Base-by-base conservation (phyloP, 1,140 invertebrate species). In the Cephus cinctus region DNA sequence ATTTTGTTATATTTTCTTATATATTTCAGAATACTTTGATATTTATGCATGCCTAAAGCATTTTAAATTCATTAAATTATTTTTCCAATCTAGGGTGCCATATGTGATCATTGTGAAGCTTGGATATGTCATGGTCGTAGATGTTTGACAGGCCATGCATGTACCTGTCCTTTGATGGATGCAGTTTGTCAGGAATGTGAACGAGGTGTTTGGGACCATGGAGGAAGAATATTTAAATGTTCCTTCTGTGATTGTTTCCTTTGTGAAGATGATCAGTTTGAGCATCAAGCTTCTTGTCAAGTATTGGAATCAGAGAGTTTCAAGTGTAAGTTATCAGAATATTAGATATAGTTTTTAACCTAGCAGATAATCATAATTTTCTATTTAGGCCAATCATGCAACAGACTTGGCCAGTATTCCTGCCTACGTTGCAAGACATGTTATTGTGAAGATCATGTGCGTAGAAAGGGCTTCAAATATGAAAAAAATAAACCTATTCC, bases 181-280 rank as follows among this genome's bases (percentile, higher is more conserved):
- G 92, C 94, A 0, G 77, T 86, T 6, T 98, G 96, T 69, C 78
- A 87, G 22, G 95, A 98, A 78, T 98, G 95, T 72, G 89, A 94
- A 63, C 78, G 91, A 65, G 83, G 87, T 12, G 92, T 97, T 9
- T 97, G 93, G 92, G 92, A 94, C 70, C 94, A 98, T 71, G 95
- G 94, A 56, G 90, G 88, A 3, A 81, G 95, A 40, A 89, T 98
- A 53, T 98, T 95, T 68, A 85, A 85, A 56, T 98, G 95, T 73
- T 93, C 90, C 35, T 98, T 94, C 74, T 98, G 95, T 69, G 76
- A 85, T 59, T 89, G 85, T 43, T 95, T 89, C 67, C 80, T 98
- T 1, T 98, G 95, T 77, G 95, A 98, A 78, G 95, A 98, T 78
- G 95, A 98, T 76, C 95, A 98, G 75, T 98, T 98, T 81, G 95